A percentile compares a stretch with the other conserved stretches of the same genome.
These are phyloP conservation scores for Glaucomys volans DNA, from an alignment of 2,113 vertebrate genomes.

Conservation along the genomic window DNA sequence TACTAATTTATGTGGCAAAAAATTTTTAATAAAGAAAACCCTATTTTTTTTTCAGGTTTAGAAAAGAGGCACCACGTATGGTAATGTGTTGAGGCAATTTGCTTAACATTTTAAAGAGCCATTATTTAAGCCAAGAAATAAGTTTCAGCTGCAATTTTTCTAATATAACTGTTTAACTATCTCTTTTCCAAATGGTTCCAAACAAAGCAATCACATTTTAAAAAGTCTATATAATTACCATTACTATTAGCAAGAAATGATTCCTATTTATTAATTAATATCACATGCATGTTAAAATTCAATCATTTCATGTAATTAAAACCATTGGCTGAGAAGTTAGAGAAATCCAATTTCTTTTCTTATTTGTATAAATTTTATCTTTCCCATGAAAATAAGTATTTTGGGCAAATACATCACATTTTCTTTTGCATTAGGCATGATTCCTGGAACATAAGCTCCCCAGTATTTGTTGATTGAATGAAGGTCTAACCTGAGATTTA, in stretches of 20 bases:
- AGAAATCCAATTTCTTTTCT: background rate
- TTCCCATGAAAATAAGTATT: background rate
- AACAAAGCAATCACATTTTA: constrained; percentile 16
- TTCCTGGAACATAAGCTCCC: background rate
- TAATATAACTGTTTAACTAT: background rate
- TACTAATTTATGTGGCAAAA: constrained; percentile 42
- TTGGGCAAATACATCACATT: background rate
- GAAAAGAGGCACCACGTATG: background rate
- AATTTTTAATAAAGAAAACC: background rate
- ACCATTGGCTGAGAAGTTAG: background rate
- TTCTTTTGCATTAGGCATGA: background rate
- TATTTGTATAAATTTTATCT: background rate
- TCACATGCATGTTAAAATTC: background rate
- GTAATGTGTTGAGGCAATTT: background rate
- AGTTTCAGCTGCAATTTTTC: background rate
- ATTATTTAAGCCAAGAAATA: constrained; percentile 21
- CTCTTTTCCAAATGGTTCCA: background rate
- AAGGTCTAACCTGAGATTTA: background rate
- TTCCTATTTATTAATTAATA: background rate
- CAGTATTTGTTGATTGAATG: background rate
- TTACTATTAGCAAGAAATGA: background rate
- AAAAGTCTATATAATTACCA: background rate
- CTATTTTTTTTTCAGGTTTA: background rate
- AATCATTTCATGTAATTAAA: constrained; percentile 20
- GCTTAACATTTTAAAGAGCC: constrained; percentile 30